A percentile compares a stretch with the other conserved stretches of the same genome.
Evolutionary conservation across 2,888 invertebrate species (phyloP).

Genomic region (Perdita meconis): DNA sequence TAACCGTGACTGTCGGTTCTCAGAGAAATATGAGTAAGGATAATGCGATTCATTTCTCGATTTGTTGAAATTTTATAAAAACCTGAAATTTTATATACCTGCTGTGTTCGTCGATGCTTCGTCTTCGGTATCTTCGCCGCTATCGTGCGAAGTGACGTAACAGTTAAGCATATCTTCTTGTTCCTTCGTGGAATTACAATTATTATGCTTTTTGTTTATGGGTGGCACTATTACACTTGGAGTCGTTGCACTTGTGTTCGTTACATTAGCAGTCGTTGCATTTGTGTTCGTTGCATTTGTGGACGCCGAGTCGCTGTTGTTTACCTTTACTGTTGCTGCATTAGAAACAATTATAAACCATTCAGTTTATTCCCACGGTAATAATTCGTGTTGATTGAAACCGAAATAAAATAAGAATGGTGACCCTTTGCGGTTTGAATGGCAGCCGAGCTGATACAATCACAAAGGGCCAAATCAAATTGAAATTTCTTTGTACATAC

Average conservation of each 20-base stretch:
- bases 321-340: not conserved
- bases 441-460: not conserved
- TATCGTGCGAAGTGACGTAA: slow-evolving; percentile 22
- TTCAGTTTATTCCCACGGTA: slow-evolving; percentile 11
- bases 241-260: not conserved
- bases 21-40: not conserved
- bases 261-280: too few relatives aligned
- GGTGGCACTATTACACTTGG: not conserved
- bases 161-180: slow-evolving; percentile 35
- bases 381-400: slow-evolving; percentile 2
- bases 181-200: slow-evolving; percentile 35
- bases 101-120: not conserved
- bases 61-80: not conserved
- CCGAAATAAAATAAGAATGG: not conserved
- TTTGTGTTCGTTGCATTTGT: not conserved
- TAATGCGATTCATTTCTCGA: not conserved
- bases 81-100: slow-evolving; percentile 28
- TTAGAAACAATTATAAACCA: slow-evolving; percentile 2
- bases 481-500: slow-evolving; percentile 29
- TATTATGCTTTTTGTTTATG: slow-evolving; percentile 8
- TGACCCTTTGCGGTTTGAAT: not conserved
- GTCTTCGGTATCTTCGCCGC: slow-evolving; percentile 9
- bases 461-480: slow-evolving; percentile 6
- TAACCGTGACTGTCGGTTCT: not conserved
- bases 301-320: not conserved